phyloP scores from a whole-genome alignment of 2,888 invertebrate genomes.

The Pomacea canaliculata region DNA sequence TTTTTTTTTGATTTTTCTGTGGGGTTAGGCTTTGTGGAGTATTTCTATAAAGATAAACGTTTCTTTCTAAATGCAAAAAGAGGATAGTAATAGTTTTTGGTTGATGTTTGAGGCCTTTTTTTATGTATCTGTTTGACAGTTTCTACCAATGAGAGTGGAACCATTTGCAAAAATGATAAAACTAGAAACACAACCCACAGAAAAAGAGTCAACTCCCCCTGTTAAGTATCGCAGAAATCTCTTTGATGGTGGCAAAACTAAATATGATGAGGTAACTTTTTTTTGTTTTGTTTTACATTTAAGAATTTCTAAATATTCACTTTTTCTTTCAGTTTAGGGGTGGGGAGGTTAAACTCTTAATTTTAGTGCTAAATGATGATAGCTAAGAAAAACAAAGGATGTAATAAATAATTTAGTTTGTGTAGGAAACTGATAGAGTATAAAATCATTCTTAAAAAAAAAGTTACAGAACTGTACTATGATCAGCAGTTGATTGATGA shows the following conservation, averaged over 20 bases:
- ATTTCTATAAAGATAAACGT: too few relatives aligned
- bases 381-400: too few relatives aligned
- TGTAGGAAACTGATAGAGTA: too few relatives aligned
- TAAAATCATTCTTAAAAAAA: too few relatives aligned
- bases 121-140: neutral
- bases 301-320: too few relatives aligned
- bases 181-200: neutral
- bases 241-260: slow-evolving; percentile 8
- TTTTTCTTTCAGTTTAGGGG: neutral
- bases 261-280: neutral
- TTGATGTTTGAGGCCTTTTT: neutral
- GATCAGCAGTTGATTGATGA: neutral
- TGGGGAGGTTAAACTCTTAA: neutral
- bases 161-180: slow-evolving; percentile 21
- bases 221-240: slow-evolving; percentile 22
- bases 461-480: neutral
- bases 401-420: too few relatives aligned
- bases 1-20: too few relatives aligned
- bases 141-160: slow-evolving; percentile 6
- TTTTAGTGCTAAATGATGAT: too few relatives aligned
- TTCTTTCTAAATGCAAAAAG: too few relatives aligned
- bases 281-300: neutral
- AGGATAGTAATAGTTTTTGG: too few relatives aligned
- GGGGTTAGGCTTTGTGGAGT: too few relatives aligned
- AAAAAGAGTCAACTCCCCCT: slow-evolving; percentile 1